Evolutionary conservation across 1,140 invertebrate genomes (phyloP).

Genomic region (Zaprionus taronus): DNA sequence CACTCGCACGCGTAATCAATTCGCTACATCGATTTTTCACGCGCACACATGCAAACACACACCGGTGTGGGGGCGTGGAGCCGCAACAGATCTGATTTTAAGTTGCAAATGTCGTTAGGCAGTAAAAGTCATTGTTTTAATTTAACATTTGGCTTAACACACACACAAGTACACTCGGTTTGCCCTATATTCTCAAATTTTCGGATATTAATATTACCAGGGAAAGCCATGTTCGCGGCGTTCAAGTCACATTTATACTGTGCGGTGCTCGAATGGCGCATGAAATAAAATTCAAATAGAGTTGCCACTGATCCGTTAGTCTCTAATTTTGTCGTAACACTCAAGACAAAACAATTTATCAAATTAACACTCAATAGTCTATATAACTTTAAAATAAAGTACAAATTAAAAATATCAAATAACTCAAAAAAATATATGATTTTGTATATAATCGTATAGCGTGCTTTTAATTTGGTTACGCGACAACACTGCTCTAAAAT

Average conservation of each 20-base stretch:
- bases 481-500: slow-evolving; percentile 1
- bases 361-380: not conserved
- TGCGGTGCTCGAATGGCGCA: slow-evolving; percentile 52
- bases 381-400: not conserved
- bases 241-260: slow-evolving; percentile 72
- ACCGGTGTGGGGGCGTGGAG: slow-evolving; percentile 40
- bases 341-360: not conserved
- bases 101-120: slow-evolving; percentile 42
- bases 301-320: slow-evolving; percentile 26
- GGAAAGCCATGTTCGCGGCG: slow-evolving; percentile 87
- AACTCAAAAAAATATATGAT: not conserved
- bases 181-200: slow-evolving; percentile 83
- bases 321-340: not conserved
- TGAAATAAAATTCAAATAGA: slow-evolving; percentile 53
- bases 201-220: slow-evolving; percentile 84
- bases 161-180: slow-evolving; percentile 72
- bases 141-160: slow-evolving; percentile 82
- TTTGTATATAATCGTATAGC: not conserved
- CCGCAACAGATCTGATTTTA: slow-evolving; percentile 31
- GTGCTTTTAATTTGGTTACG: not conserved
- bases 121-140: slow-evolving; percentile 70
- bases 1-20: slow-evolving; percentile 60
- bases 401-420: not conserved
- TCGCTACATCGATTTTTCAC: slow-evolving; percentile 63
- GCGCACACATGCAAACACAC: slow-evolving; percentile 42